phyloP scores from a whole-genome alignment of 2,888 invertebrate species.

The Hermaeophaga mercurialis region DNA sequence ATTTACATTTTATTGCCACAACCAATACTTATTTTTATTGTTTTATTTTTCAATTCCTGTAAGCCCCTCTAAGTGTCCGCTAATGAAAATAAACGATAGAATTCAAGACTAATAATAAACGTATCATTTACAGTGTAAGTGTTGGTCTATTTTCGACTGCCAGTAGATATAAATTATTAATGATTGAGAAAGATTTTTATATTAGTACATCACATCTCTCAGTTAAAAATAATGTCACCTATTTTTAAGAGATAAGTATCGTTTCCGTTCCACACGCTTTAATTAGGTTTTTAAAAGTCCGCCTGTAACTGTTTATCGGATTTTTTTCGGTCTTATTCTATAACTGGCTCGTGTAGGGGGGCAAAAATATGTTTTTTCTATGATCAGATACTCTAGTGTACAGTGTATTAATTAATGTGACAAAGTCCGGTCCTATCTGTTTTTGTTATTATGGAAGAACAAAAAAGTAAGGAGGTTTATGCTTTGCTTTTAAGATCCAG shows the following conservation, averaged over 20 bases:
- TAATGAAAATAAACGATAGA: constrained; percentile 11
- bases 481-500: too few relatives aligned
- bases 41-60: too few relatives aligned
- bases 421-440: too few relatives aligned
- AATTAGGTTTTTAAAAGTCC: constrained; percentile 19
- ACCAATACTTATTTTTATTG: too few relatives aligned
- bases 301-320: neutral
- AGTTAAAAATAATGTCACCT: constrained; percentile 33
- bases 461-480: too few relatives aligned
- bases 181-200: constrained; percentile 34
- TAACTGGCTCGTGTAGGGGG: too few relatives aligned
- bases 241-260: constrained; percentile 30
- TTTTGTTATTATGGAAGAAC: too few relatives aligned
- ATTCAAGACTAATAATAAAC: constrained; percentile 22
- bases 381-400: too few relatives aligned
- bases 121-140: constrained; percentile 23
- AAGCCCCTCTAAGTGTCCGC: neutral
- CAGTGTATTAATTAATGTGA: too few relatives aligned
- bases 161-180: constrained; percentile 27
- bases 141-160: constrained; percentile 29
- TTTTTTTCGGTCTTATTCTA: neutral
- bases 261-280: constrained; percentile 21
- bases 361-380: too few relatives aligned
- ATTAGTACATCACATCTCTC: constrained; percentile 28
- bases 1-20: too few relatives aligned